Base-by-base conservation (phyloP, 2,113 vertebrate genomes). In the Daboia siamensis region DNA sequence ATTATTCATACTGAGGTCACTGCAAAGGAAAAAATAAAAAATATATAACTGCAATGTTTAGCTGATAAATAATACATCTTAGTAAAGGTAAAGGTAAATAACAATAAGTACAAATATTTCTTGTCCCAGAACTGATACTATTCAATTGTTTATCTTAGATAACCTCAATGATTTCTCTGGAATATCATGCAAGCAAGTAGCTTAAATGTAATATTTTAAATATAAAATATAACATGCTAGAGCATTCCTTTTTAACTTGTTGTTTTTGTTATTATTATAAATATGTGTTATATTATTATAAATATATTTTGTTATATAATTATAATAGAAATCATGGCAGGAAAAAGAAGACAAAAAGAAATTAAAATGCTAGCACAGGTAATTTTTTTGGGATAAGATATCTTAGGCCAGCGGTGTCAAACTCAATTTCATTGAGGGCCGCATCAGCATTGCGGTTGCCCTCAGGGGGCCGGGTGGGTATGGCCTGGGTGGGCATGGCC, bases 1-100 rank as follows among this genome's bases (percentile, higher is more conserved):
- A 97, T 99, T 99, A 97, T 99, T 99, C 99, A 99, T 99, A 94
- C 99, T 99, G 97, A 99, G 98, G 97, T 99, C 99, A 64, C 99
- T 99, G 97, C 94, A 95, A 94, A 95, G 97, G 97, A 96, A 97
- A 97, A 90, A 98, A 97, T 17, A 97, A 93, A 97, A 51, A 88
- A 56, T 21, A 39, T 94, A 95, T 95, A 95, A 94, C 93, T 91
- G 94, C 93, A 96, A 95, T 88, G 95, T 96, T 95, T 96, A 97
- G 96, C 96, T 97, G 96, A 94, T 97, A 95, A 94, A 90, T 96
- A 96, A 94, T 95, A 97, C 96, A 96, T 97, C 96, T 94, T 94
- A 97, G n/a, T n/a, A n/a, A n/a, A 97, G 96, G 91, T 91, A 89
- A 91, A 93, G 91, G 91, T 95, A 95, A 95, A 90, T 84, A 52